Conservation (phyloP, 2,888 invertebrate genomes). For the Linnaemya vulpina region DNA sequence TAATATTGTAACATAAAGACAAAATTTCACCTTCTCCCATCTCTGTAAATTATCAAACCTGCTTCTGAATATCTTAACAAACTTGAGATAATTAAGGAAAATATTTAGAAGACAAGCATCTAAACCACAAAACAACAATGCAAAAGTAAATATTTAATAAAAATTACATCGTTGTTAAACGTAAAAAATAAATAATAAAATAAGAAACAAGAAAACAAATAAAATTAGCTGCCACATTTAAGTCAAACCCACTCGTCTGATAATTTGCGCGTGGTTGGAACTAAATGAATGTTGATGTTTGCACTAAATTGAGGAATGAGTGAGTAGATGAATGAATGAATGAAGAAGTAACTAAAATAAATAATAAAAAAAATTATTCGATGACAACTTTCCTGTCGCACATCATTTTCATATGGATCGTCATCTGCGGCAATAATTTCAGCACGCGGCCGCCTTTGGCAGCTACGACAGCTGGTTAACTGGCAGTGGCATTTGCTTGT, state of each 20-base stretch:
- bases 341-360: constrained; percentile 5
- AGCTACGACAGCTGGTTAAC: constrained; percentile 34
- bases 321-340: constrained; percentile 19
- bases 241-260: not conserved
- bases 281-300: constrained; percentile 33
- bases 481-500: constrained; percentile 29
- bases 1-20: no score
- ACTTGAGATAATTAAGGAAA: constrained; percentile 53
- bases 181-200: not conserved
- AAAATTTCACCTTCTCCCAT: no score
- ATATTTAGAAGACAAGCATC: constrained; percentile 2
- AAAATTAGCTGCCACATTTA: constrained; percentile 16
- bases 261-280: constrained; percentile 67
- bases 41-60: no score
- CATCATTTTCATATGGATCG: not conserved
- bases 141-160: constrained; percentile 24
- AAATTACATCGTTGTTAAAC: constrained; percentile 29
- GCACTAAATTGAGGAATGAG: constrained; percentile 30
- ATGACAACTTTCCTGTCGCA: constrained; percentile 13
- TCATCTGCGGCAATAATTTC: constrained; percentile 25
- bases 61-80: constrained; percentile 12
- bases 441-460: not conserved
- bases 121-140: constrained; percentile 1
- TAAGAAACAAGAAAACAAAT: constrained; percentile 23
- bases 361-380: not conserved